A percentile compares a stretch with the other conserved stretches of the same genome.
Conservation (phyloP, 2,888 invertebrate genomes). For the Troglohyphantes excavatus region DNA sequence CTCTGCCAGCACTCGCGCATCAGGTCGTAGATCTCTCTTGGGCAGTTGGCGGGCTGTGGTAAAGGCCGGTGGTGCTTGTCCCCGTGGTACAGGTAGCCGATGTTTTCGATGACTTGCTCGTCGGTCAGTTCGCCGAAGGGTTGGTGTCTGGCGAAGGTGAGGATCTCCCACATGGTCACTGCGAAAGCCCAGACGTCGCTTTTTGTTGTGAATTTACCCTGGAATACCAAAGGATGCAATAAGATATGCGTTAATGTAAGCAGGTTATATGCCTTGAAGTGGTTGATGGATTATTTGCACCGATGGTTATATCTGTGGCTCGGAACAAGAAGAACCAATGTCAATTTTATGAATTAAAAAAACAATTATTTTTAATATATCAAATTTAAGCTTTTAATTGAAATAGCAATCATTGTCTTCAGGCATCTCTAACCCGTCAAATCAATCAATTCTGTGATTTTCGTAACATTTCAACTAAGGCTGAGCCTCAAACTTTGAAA, state of each 20-base stretch:
- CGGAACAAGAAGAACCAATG: no score
- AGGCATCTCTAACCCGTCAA: no score
- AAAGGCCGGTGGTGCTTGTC: conserved; percentile 86
- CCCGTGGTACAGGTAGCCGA: conserved; percentile 82
- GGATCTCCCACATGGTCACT: conserved; percentile 93
- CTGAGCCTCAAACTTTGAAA: no score
- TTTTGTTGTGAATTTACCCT: conserved; percentile 93
- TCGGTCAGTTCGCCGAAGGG: conserved; percentile 91
- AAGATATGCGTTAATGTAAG: neutral
- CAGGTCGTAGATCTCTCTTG: conserved; percentile 93
- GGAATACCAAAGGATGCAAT: conserved; percentile 81
- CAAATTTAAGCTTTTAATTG: no score
- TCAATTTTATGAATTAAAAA: no score
- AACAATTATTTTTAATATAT: no score
- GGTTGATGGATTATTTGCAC: no score
- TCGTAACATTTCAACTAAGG: no score
- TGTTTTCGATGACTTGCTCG: conserved; percentile 90
- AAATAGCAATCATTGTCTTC: no score
- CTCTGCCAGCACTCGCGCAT: conserved; percentile 96
- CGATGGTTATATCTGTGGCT: no score
- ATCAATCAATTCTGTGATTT: no score
- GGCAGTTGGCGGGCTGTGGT: conserved; percentile 89
- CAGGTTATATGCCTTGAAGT: no score
- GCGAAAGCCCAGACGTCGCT: conserved; percentile 96
- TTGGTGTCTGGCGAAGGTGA: conserved; percentile 89